A percentile compares a stretch with the other conserved stretches of the same genome.
These are phyloP conservation scores for Pemphigus obesinymphae DNA, from an alignment of 1,140 invertebrate species.

Conservation along the genomic window DNA sequence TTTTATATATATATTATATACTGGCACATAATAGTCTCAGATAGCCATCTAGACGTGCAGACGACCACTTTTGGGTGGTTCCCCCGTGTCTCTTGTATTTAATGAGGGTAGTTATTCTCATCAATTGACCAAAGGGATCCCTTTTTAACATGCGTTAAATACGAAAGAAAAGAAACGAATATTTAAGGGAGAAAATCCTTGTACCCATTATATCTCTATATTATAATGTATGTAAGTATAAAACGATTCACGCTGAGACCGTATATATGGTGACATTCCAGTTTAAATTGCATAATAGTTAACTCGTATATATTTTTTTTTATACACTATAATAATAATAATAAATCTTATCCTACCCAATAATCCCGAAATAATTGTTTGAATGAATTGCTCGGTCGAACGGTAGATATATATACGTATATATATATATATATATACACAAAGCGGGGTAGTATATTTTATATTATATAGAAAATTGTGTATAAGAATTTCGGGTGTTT, in stretches of 20 bases:
- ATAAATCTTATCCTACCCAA: neutral
- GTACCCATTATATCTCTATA: too few species aligned
- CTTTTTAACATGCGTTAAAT: neutral
- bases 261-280: neutral
- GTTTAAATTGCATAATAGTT: neutral
- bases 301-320: too few species aligned
- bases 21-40: conserved; percentile 8
- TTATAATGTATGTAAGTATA: too few species aligned
- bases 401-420: too few species aligned
- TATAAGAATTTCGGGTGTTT: neutral
- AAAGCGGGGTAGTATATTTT: neutral
- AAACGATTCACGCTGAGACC: neutral
- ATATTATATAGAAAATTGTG: neutral
- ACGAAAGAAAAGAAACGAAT: neutral
- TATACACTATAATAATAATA: neutral
- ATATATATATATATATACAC: too few species aligned
- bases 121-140: neutral
- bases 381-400: neutral
- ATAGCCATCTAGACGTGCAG: conserved; percentile 16
- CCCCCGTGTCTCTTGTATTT: neutral
- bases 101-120: neutral
- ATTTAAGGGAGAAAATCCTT: neutral
- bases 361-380: neutral
- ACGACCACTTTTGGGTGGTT: conserved; percentile 6
- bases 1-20: too few species aligned